A percentile compares a stretch with the other conserved stretches of the same genome.
Conservation (phyloP, 2,797 vertebrate species). For the Hippoglossus hippoglossus region DNA sequence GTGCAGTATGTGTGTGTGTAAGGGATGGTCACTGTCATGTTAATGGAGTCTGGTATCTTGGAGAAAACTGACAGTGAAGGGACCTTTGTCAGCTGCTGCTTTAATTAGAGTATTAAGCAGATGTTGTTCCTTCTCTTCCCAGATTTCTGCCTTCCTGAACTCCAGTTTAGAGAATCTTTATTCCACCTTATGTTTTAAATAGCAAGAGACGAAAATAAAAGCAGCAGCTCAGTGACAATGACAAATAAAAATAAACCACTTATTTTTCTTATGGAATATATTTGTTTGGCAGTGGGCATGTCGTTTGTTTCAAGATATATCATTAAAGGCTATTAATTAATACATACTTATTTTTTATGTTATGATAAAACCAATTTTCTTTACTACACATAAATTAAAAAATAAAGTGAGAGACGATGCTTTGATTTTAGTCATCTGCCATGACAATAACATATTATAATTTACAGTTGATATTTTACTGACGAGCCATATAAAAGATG, state of each 20-base stretch:
- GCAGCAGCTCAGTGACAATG: not conserved
- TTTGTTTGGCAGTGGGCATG: conserved; percentile 1
- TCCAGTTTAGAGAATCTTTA: not conserved
- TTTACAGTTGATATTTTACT: conserved; percentile 15
- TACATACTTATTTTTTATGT: conserved; percentile 10
- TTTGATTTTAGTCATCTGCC: conserved; percentile 27
- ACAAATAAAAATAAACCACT: not conserved
- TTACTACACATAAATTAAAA: conserved; percentile 15
- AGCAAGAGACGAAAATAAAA: not conserved
- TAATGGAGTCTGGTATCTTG: conserved; percentile 26
- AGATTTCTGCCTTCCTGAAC: conserved; percentile 11
- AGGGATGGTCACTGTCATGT: conserved; percentile 16
- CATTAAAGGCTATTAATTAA: conserved; percentile 17
- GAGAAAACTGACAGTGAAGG: conserved; percentile 36
- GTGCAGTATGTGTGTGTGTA: conserved; percentile 9
- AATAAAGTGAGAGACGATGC: conserved; percentile 20
- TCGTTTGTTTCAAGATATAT: conserved; percentile 10
- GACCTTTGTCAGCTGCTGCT: conserved; percentile 47
- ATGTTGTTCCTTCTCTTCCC: conserved; percentile 24
- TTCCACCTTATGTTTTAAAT: not conserved
- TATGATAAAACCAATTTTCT: conserved; percentile 23
- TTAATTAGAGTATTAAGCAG: conserved; percentile 22
- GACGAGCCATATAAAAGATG: not conserved
- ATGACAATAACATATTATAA: too few species aligned
- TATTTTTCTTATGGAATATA: not conserved